Evolutionary conservation across 2,797 vertebrate genomes (phyloP).

Genomic region (Pterois miles): DNA sequence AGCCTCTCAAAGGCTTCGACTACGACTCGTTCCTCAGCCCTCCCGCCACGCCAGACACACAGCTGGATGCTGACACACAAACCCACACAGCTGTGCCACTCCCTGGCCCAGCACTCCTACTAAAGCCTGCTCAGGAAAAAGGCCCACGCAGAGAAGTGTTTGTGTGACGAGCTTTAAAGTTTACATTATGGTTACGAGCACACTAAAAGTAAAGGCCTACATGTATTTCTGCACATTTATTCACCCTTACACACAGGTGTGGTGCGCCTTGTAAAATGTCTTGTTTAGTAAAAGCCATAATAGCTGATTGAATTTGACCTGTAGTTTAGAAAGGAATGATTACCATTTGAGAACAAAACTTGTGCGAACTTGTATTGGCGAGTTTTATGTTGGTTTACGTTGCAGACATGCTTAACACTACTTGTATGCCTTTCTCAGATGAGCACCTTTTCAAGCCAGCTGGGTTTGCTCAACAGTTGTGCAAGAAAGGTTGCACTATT

Average conservation of each 20-base stretch:
- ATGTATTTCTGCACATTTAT: conserved; percentile 32
- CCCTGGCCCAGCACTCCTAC: conserved; percentile 54
- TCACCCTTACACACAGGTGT: conserved; percentile 41
- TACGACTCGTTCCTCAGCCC: conserved; percentile 82
- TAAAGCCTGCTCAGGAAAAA: conserved; percentile 58
- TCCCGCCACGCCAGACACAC: conserved; percentile 61
- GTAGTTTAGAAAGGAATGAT: conserved; percentile 1
- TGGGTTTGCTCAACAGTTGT: conserved; percentile 51
- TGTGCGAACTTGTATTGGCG: neutral
- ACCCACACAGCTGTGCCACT: conserved; percentile 21
- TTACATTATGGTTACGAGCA: conserved; percentile 14
- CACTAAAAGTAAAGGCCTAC: conserved; percentile 18
- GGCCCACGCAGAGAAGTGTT: conserved; percentile 73
- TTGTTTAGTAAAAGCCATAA: conserved; percentile 27
- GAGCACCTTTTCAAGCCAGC: conserved; percentile 43
- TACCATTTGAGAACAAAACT: neutral
- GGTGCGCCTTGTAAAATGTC: conserved; percentile 34
- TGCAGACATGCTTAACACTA: conserved; percentile 2
- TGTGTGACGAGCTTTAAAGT: conserved; percentile 69
- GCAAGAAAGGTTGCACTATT: conserved; percentile 47
- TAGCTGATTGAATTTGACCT: neutral
- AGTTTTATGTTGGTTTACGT: conserved; percentile 13
- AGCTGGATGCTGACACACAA: conserved; percentile 45
- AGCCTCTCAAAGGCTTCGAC: conserved; percentile 89
- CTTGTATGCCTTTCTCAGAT: conserved; percentile 60